Percentiles rank a stretch among this genome's conserved stretches.
Conservation (phyloP, 1,140 invertebrate species). For the Lucilia cuprina region DNA sequence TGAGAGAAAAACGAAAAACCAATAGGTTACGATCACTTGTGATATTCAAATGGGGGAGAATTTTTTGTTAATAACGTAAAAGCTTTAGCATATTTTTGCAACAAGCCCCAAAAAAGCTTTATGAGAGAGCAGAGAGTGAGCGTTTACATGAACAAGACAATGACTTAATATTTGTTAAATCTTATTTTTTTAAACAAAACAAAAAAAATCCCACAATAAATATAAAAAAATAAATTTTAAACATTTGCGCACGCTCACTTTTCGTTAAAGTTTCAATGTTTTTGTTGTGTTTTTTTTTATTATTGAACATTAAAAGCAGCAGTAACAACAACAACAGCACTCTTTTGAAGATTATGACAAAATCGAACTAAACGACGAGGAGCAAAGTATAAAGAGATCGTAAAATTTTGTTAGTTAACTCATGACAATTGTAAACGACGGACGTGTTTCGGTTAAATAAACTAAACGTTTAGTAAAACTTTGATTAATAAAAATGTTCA, state of each 20-base stretch:
- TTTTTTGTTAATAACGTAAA: background rate
- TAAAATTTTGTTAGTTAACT: constrained; percentile 25
- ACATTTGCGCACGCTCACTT: constrained; percentile 26
- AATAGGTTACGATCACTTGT: background rate
- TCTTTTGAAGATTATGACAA: constrained; percentile 19
- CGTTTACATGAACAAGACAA: background rate
- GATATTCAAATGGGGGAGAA: background rate
- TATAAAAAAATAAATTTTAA: constrained; percentile 18
- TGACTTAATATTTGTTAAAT: constrained; percentile 4
- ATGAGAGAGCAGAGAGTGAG: background rate
- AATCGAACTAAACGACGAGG: constrained; percentile 22
- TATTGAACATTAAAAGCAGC: background rate
- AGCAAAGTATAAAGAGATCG: constrained; percentile 25
- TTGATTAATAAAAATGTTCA: background rate
- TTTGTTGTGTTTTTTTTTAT: background rate
- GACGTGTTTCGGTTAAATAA: constrained; percentile 29
- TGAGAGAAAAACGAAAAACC: background rate
- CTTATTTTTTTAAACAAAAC: no score
- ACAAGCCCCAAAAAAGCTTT: background rate
- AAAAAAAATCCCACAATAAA: background rate
- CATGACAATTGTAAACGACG: constrained; percentile 29
- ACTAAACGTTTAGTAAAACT: background rate
- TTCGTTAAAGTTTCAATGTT: background rate
- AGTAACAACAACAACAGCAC: background rate
- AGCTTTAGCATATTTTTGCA: background rate